Conservation (phyloP, 2,797 vertebrate species). For the Hybognathus amarus region DNA sequence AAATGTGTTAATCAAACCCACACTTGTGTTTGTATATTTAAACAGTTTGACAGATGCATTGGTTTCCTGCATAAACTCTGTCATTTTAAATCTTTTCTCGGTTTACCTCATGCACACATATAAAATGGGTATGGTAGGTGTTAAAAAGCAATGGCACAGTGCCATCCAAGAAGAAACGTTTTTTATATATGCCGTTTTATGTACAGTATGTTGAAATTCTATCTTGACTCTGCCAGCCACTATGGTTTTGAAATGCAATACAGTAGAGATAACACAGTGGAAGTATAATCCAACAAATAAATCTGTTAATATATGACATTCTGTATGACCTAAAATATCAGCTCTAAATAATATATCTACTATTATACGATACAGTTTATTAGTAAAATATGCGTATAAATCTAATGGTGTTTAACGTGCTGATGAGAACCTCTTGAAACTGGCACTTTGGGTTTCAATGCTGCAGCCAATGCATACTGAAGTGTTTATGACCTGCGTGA, state of each 20-base stretch:
- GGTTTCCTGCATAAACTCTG: background rate
- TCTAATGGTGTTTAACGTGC: background rate
- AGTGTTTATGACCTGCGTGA: constrained; percentile 13
- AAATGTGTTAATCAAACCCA: constrained; percentile 36
- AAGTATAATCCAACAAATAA: constrained; percentile 17
- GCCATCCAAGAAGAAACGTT: background rate
- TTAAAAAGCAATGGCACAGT: constrained; percentile 6
- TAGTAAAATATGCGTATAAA: background rate
- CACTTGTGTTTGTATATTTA: constrained; percentile 4
- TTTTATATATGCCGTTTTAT: background rate
- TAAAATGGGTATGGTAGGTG: background rate
- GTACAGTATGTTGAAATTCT: background rate
- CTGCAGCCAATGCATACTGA: background rate
- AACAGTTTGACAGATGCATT: constrained; percentile 37
- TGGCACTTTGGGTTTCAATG: background rate
- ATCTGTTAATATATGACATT: background rate
- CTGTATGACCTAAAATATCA: background rate
- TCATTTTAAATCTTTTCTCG: constrained; percentile 19
- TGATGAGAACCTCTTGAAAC: background rate
- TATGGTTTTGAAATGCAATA: background rate
- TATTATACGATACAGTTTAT: background rate
- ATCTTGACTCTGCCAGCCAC: background rate
- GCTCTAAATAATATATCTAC: background rate
- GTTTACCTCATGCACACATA: constrained; percentile 5
- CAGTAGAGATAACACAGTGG: constrained; percentile 12